Base-by-base conservation (phyloP, 2,113 vertebrate genomes). In the Sterrhoptilus dennistouni region DNA sequence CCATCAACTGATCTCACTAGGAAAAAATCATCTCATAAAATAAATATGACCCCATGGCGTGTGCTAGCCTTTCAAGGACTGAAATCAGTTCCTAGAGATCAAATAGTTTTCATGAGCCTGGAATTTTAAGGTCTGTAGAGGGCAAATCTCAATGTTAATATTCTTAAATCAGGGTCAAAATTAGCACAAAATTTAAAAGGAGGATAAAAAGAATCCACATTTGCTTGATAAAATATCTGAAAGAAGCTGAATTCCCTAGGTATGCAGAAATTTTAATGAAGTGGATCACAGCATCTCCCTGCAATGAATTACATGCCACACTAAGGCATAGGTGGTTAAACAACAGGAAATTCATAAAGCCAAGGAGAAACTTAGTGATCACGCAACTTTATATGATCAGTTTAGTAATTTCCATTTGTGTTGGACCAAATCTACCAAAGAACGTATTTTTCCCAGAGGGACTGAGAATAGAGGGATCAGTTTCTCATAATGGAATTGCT, bases 21-120 rank as follows among this genome's bases (percentile, higher is more conserved):
- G 96, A 96, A 97, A 97, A 97, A 96, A 87, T 93, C 70, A 92
- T 90, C 95, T 93, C 90, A 88, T 94, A 87, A 97, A 97, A 95
- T 93, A 97, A 97, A 90, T 89, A 85, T 85, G 91, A 94, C 83
- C 92, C 93, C 47, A 84, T 60, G 63, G 95, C 3, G 5, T 87
- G 84, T 92, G 88, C 45, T 87, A 88, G 81, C 56, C 90, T 95
- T 95, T 95, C 87, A 87, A 79, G 95, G 74, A 88, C 87, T 89
- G 78, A 93, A 96, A 96, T 95, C 96, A 89, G 92, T 94, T 97
- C 93, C 23, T 40, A 83, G 64, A 91, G 92, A 94, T 94, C 91
- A 93, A 92, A 78, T 10, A 8, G 44, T 69, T 94, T 95, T 91
- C 86, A 86, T 42, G 33, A 87, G 65, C 50, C 31, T 61, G 91